These are phyloP conservation scores for Copidosoma aretas DNA, from an alignment of 2,888 invertebrate species.

Conservation along the genomic window DNA sequence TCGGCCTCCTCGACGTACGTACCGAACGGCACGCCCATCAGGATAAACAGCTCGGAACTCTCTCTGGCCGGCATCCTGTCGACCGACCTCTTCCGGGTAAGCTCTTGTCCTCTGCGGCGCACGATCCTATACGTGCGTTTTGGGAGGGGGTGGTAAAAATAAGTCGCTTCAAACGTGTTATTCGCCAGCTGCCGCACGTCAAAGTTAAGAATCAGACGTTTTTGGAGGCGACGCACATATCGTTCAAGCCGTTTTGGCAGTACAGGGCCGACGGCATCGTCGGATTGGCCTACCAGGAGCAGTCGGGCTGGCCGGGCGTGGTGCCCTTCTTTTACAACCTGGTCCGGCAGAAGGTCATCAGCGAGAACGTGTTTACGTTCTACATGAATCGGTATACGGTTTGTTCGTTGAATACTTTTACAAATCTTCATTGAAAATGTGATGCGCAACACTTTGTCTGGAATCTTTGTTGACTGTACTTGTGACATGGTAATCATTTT, in stretches of 20 bases:
- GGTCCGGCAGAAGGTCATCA: constrained; percentile 64
- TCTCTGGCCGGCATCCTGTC: constrained; percentile 73
- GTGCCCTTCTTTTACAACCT: constrained; percentile 74
- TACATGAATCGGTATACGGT: constrained; percentile 76
- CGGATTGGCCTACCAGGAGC: constrained; percentile 69
- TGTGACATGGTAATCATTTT: no score
- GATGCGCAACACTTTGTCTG: no score
- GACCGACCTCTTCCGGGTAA: constrained; percentile 70
- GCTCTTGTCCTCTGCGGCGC: constrained; percentile 42
- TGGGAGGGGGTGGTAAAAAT: no score
- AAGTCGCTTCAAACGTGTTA: no score
- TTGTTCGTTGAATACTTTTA: neutral
- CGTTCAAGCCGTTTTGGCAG: constrained; percentile 68
- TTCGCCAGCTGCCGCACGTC: constrained; percentile 68
- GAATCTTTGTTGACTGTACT: neutral
- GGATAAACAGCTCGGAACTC: constrained; percentile 67
- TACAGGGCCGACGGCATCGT: constrained; percentile 77
- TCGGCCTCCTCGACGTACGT: constrained; percentile 71
- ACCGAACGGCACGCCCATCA: constrained; percentile 68
- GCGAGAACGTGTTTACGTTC: constrained; percentile 71
- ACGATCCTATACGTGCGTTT: no score
- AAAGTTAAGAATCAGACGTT: constrained; percentile 71
- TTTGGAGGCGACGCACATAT: constrained; percentile 73
- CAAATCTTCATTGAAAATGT: no score
- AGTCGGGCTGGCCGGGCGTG: constrained; percentile 46